Base-by-base conservation (phyloP, 2,888 invertebrate genomes). In the Nemotelus nigrinus region DNA sequence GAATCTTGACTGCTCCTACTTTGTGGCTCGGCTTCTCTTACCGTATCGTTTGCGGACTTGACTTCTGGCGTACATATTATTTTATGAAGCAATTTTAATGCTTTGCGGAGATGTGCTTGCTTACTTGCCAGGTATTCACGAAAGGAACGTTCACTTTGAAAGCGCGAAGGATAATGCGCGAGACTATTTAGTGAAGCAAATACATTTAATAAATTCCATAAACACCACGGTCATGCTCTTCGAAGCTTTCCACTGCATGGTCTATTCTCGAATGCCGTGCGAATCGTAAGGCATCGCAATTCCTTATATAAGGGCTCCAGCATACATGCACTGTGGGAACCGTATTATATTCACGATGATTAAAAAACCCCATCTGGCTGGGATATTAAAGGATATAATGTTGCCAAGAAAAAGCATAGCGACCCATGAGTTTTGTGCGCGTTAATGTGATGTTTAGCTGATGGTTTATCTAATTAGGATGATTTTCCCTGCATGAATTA, bases 381-480 rank as follows among this genome's bases (percentile, higher is more conserved):
- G 65, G 70, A 70, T 70, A 70, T 70, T 70, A 55, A 67, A 6
- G 67, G 44, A 67, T 67, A 47, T 67, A 50, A 67, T 25, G 67
- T 47, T 47, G 67, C 50, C 6, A n/a, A 70, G 70, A 70, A 63
- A 70, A 70, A 70, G 55, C n/a, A 55, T 53, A 43, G 41, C 70
- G 44, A 70, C 43, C 43, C 50, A 41, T 63, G 74, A 74, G 50
- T 39, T 48, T 50, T 63, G 50, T 60, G 74, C 63, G 25, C 60
- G 60, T 47, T 74, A 63, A 74, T 74, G 50, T 47, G 50, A 41
- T 63, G 41, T 74, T 74, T 63, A 72, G 71, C 74, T 60, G 74
- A 48, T 74, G 63, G 74, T 57, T 63, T 55, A 74, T 74, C 74
- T 74, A 74, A 74, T 74, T 63, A 74, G 74, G 74, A 63, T 41